A percentile compares a stretch with the other conserved stretches of the same genome.
Evolutionary conservation across 2,888 invertebrate genomes (phyloP).

Genomic region (Limnephilus auricula): DNA sequence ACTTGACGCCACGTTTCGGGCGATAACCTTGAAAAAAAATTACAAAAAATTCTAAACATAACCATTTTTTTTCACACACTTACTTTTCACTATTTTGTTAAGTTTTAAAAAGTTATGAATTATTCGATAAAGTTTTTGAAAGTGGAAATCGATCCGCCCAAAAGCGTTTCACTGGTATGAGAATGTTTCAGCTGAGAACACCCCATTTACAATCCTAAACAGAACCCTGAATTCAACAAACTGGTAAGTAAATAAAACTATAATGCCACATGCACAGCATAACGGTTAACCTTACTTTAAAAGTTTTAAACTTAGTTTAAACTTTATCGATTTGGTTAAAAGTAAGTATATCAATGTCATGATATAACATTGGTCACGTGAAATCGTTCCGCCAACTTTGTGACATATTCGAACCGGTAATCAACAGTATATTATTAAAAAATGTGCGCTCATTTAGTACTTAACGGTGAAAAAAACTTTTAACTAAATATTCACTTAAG

Average conservation of each 20-base stretch:
- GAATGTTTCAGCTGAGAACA: conserved; percentile 23
- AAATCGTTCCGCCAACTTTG: neutral
- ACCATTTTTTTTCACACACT: neutral
- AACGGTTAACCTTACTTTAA: neutral
- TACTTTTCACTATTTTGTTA: neutral
- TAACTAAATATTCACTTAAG: too few relatives aligned
- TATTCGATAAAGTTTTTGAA: neutral
- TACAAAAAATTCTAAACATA: neutral
- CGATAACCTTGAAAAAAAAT: neutral
- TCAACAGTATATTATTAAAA: neutral
- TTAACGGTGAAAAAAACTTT: too few relatives aligned
- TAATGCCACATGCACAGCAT: neutral
- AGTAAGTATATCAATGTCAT: neutral
- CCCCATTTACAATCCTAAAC: neutral
- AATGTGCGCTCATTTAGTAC: neutral
- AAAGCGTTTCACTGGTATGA: neutral
- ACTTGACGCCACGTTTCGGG: neutral
- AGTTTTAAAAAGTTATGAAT: neutral
- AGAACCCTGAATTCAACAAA: neutral
- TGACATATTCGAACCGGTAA: neutral
- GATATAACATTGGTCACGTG: neutral
- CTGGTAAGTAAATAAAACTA: neutral
- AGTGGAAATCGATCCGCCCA: neutral
- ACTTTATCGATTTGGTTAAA: neutral
- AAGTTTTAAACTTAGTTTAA: neutral